These are phyloP conservation scores for Phortica okadai DNA, from an alignment of 2,888 invertebrate species.

Conservation along the genomic window DNA sequence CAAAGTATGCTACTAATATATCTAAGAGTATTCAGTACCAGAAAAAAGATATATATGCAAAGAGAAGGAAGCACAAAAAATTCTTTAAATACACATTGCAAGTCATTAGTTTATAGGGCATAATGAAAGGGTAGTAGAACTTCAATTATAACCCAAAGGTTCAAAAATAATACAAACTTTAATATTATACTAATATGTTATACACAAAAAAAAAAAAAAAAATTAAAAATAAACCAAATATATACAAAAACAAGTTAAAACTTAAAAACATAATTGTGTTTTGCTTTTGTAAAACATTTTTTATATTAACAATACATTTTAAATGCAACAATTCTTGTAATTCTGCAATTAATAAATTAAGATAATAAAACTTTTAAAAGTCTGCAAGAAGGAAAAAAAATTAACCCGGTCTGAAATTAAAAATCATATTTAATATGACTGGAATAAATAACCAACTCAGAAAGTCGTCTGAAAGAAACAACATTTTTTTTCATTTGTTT, in stretches of 20 bases:
- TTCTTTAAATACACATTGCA: background rate
- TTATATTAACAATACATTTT: constrained; percentile 48
- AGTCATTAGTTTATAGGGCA: constrained; percentile 18
- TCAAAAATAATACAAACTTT: constrained; percentile 37
- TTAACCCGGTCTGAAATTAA: constrained; percentile 64
- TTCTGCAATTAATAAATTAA: constrained; percentile 63
- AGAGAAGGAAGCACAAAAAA: background rate
- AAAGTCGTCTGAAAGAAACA: constrained; percentile 63
- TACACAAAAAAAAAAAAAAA: constrained; percentile 41
- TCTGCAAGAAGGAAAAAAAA: constrained; percentile 14
- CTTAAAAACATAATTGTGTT: constrained; percentile 33
- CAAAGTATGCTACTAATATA: background rate
- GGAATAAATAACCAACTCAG: constrained; percentile 55
- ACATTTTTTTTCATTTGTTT: constrained; percentile 53
- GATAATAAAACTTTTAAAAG: constrained; percentile 11
- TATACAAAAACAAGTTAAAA: constrained; percentile 36
- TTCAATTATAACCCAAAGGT: constrained; percentile 25
- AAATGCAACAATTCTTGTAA: constrained; percentile 51
- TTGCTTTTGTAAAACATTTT: constrained; percentile 50
- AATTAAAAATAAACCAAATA: constrained; percentile 44
- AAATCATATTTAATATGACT: constrained; percentile 49
- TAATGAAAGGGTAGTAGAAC: constrained; percentile 31
- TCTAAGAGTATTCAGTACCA: constrained; percentile 27
- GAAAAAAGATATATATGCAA: background rate
- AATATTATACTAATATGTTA: background rate